These are phyloP conservation scores for Agrochola circellaris DNA, from an alignment of 2,888 invertebrate genomes.

Conservation along the genomic window DNA sequence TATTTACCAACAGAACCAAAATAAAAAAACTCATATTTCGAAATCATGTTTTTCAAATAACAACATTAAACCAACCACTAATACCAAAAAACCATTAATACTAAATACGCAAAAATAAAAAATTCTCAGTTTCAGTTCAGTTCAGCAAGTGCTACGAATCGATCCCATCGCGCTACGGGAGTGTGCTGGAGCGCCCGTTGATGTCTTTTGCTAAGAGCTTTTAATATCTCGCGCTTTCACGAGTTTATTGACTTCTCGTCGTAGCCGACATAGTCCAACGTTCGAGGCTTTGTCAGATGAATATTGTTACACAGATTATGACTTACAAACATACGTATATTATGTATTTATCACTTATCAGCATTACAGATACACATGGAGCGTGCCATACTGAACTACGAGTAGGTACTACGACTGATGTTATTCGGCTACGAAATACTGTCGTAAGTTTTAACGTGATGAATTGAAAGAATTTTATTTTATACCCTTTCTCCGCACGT, in stretches of 20 bases:
- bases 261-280: conserved; percentile 33
- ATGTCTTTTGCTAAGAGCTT: conserved; percentile 87
- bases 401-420: background rate
- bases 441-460: background rate
- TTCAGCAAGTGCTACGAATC: conserved; percentile 63
- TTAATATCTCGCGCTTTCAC: conserved; percentile 80
- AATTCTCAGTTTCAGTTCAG: conserved; percentile 37
- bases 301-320: conserved; percentile 9
- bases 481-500: background rate
- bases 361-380: background rate
- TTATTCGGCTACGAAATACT: background rate
- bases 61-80: background rate
- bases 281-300: conserved; percentile 18
- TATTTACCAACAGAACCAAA: background rate
- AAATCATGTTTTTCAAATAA: background rate
- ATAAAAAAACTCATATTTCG: background rate
- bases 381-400: background rate
- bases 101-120: conserved; percentile 54
- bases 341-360: conserved; percentile 4
- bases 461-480: background rate
- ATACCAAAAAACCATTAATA: conserved; percentile 5
- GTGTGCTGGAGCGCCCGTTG: conserved; percentile 80
- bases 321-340: conserved; percentile 5
- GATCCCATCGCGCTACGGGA: conserved; percentile 63
- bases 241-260: conserved; percentile 80